Base-by-base conservation (phyloP, 2,113 vertebrate species). In the Cephalopholis sonnerati region DNA sequence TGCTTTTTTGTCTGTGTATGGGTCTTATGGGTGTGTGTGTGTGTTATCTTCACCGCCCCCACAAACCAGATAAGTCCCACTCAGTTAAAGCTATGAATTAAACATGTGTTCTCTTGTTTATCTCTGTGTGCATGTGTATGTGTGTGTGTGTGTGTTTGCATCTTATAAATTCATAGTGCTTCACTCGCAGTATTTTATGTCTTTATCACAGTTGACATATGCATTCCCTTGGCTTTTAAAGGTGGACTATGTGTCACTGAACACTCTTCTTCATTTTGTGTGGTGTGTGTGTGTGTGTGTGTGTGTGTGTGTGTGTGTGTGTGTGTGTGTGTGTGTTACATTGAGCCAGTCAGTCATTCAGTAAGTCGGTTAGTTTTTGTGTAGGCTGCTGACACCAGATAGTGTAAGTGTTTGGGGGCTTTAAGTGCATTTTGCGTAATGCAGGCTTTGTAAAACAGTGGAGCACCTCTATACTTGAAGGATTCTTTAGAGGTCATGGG, bases 41-140 rank as follows among this genome's bases (percentile, higher is more conserved):
- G 20, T 57, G 44, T 70, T 74, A 59, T 77, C 67, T 29, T 25
- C 58, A 63, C 46, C 6, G 29, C 48, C 75, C 57, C 57, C 50
- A 48, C 46, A 74, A 61, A 85, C 59, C 74, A 80, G 87, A 86
- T 78, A 69, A 79, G 24, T 67, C 48, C 72, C 66, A 64, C 73
- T 81, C 73, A 77, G 68, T 81, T 62, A 66, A 55, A 69, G 46
- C 77, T 24, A 83, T 85, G 74, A 90, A 75, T 87, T 79, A 82
- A 87, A 87, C 77, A 81, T 79, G 71, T 74, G 36, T 57, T 79
- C 51, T 39, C 75, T 74, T 69, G 32, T 80, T 76, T 87, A 79
- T 84, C 65, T 76, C 4, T 53, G 27, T 63, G n/a, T 51, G 13
- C 27, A 16, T 41, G 9, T 25, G 54, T 57, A 10, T 63, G 46